Evolutionary conservation across 2,113 vertebrate genomes (phyloP), one percentile per base, ranked within the genome.

Genomic region (Sorex fumeus): DNA sequence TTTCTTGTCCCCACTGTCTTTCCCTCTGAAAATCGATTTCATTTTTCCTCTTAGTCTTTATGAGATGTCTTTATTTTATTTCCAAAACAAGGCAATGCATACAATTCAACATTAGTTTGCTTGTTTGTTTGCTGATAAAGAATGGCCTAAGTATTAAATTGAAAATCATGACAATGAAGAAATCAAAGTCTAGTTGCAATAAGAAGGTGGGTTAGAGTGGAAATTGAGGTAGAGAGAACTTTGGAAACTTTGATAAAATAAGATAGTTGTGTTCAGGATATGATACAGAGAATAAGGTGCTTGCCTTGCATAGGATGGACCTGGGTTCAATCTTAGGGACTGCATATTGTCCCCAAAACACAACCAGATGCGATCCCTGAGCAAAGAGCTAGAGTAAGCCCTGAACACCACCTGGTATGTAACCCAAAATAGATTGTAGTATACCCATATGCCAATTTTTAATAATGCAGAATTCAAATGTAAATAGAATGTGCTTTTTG

Each of bases 1-100:
- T 91, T 88, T 77, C 45, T 85, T 91, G 19, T 30, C 47, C 91
- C 75, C 45, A 79, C 71, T 84, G 78, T 83, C 27, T 91, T 76
- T n/a, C 3, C 34, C 70, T 69, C 19, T 84, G 53, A 91, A 88
- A 92, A 79, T 12, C 27, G 32, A 60, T 78, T 92, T 95, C 72
- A 53, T 81, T 84, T 92, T 9, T 71, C 4, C 7, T 87, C 2
- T 89, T 0, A 40, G 6, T 23, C 12, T 81, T 77, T 82, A 72
- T 36, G 36, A 93, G 32, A 82, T 75, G 8, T 1, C 23, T n/a
- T 82, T 47, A 91, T 60, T 60, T 76, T 66, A 79, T 86, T 82
- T 92, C 75, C 57, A 7, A 18, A 79, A 60, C 0, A 28, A 79
- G 19, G 1, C 3, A 91, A 43, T 30, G 70, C 47, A 66, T 30